Percentiles rank a stretch among this genome's conserved stretches.
These are phyloP conservation scores for Aporrectodea caliginosa DNA, from an alignment of 1,140 invertebrate genomes.

Conservation along the genomic window DNA sequence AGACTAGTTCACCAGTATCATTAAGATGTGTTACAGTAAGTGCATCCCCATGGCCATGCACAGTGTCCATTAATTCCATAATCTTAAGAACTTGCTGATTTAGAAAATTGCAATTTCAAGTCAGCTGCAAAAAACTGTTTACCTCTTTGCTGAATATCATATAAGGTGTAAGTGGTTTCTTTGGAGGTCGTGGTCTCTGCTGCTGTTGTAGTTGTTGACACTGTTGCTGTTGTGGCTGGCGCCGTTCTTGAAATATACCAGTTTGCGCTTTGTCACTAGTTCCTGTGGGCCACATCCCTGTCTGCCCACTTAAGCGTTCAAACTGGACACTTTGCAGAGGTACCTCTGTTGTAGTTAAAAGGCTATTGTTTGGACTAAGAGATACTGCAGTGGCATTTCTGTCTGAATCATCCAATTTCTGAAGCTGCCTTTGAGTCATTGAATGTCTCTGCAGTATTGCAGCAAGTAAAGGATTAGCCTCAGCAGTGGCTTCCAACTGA, in stretches of 20 bases:
- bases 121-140: no score
- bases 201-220: not conserved
- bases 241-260: not conserved
- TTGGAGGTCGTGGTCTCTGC: slow-evolving; percentile 16
- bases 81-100: no score
- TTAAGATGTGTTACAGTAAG: no score
- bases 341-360: not conserved
- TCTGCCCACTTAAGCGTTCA: not conserved
- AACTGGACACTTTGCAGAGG: not conserved
- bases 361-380: not conserved
- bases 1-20: no score
- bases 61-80: no score
- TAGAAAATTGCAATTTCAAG: no score
- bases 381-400: not conserved
- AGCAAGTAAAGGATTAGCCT: slow-evolving; percentile 15
- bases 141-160: slow-evolving; percentile 27
- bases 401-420: slow-evolving; percentile 9
- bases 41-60: no score
- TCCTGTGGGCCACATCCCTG: not conserved
- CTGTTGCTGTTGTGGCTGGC: not conserved
- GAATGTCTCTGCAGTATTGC: slow-evolving; percentile 18
- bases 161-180: slow-evolving; percentile 24
- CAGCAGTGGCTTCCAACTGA: slow-evolving; percentile 5
- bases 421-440: slow-evolving; percentile 6
- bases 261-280: not conserved